Conservation (phyloP, 2,113 vertebrate genomes). For the Neodon shergylaensis region DNA sequence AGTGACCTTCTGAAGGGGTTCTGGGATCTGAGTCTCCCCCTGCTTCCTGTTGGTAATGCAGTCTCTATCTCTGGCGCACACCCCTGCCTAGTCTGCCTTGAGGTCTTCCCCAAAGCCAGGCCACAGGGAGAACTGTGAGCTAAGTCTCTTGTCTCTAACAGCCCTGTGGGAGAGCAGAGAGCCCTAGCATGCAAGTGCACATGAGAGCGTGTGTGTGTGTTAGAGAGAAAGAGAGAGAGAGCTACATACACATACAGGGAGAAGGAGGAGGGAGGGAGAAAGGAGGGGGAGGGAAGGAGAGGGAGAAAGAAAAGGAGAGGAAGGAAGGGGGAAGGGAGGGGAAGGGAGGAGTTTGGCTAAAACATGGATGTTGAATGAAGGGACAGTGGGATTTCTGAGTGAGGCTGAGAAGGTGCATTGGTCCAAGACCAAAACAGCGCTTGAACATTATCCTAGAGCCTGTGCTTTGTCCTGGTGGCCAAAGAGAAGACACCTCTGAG, state of each 20-base stretch:
- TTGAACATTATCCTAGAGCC: neutral
- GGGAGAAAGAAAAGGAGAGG: neutral
- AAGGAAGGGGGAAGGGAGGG: neutral
- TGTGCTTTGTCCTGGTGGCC: neutral
- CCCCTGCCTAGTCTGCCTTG: neutral
- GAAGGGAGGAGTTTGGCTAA: neutral
- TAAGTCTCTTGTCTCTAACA: neutral
- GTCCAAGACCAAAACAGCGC: too few species aligned
- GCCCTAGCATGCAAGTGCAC: too few species aligned
- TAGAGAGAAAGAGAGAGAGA: neutral
- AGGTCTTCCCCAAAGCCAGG: neutral
- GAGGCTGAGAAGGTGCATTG: neutral
- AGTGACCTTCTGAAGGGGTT: neutral
- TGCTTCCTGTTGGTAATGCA: neutral
- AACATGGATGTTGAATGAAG: neutral
- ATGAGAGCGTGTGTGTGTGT: neutral
- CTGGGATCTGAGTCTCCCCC: neutral
- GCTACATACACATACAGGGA: too few species aligned
- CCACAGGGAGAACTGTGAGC: neutral
- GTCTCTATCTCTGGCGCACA: neutral
- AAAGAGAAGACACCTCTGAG: neutral
- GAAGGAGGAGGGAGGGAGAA: neutral
- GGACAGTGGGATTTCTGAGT: neutral
- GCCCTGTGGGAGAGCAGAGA: neutral
- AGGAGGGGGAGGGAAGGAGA: too few species aligned